These are phyloP conservation scores for Phylloscopus trochilus DNA, from an alignment of 2,113 vertebrate genomes.

Conservation along the genomic window DNA sequence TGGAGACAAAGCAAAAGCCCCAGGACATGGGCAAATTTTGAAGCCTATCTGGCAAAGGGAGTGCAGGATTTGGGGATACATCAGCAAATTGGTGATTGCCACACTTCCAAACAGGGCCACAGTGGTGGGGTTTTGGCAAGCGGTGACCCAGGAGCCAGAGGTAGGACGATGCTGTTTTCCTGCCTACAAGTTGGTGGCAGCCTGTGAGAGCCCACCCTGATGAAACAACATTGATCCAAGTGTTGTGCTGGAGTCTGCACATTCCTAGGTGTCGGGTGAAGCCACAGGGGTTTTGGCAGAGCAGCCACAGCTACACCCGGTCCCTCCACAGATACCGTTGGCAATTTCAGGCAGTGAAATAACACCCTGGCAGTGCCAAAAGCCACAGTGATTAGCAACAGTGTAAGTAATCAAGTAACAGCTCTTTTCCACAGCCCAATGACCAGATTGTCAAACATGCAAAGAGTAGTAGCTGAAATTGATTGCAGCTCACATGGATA, in stretches of 20 bases:
- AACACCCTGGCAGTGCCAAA: conserved; percentile 48
- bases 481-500: conserved; percentile 57
- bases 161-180: neutral
- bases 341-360: conserved; percentile 11
- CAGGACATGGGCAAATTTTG: neutral
- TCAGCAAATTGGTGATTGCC: neutral
- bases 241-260: conserved; percentile 26
- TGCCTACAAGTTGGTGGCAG: neutral
- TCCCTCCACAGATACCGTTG: neutral
- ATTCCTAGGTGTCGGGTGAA: conserved; percentile 59
- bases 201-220: neutral
- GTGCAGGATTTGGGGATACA: neutral
- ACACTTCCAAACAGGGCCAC: neutral
- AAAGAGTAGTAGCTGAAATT: conserved; percentile 48
- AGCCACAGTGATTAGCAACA: conserved; percentile 51
- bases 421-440: conserved; percentile 54
- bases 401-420: conserved; percentile 57
- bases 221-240: neutral
- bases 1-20: neutral
- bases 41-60: neutral
- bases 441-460: conserved; percentile 44
- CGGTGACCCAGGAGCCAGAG: neutral
- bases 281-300: conserved; percentile 69
- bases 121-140: neutral
- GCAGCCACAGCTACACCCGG: conserved; percentile 12